These are phyloP conservation scores for Poecilus cupreus DNA, from an alignment of 2,888 invertebrate genomes.

Conservation along the genomic window DNA sequence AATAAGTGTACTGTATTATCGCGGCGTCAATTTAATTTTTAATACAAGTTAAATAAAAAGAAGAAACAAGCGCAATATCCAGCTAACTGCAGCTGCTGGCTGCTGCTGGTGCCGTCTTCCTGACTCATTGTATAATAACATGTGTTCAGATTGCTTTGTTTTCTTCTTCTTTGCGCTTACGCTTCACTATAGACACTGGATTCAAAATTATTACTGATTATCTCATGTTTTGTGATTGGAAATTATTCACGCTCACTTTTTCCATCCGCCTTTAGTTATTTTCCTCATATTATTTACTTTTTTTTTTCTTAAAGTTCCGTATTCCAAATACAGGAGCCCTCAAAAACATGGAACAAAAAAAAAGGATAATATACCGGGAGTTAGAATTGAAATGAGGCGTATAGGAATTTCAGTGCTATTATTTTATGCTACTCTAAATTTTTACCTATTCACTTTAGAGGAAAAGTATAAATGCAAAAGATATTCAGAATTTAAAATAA, in stretches of 20 bases:
- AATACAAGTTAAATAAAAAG: constrained; percentile 33
- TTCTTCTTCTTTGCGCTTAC: too few relatives aligned
- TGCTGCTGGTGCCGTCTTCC: constrained; percentile 20
- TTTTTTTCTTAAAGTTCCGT: neutral
- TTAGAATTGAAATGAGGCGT: too few relatives aligned
- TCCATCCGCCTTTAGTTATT: neutral
- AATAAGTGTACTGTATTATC: constrained; percentile 43
- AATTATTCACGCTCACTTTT: constrained; percentile 25
- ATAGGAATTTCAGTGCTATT: too few relatives aligned
- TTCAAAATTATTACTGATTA: constrained; percentile 26
- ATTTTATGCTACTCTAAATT: too few relatives aligned
- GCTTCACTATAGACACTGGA: neutral
- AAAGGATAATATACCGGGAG: too few relatives aligned
- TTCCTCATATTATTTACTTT: neutral
- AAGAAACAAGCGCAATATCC: constrained; percentile 26
- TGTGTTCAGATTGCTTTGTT: constrained; percentile 10
- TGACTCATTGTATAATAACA: constrained; percentile 20
- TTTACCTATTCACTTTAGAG: too few relatives aligned
- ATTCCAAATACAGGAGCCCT: too few relatives aligned
- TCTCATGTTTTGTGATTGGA: constrained; percentile 30
- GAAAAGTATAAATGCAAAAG: too few relatives aligned
- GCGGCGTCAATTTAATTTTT: constrained; percentile 45
- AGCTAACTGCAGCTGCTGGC: constrained; percentile 35
- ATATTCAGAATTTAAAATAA: too few relatives aligned
- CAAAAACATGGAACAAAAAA: too few relatives aligned